Conservation (phyloP, 2,797 vertebrate genomes). For the Eutrigla gurnardus region DNA sequence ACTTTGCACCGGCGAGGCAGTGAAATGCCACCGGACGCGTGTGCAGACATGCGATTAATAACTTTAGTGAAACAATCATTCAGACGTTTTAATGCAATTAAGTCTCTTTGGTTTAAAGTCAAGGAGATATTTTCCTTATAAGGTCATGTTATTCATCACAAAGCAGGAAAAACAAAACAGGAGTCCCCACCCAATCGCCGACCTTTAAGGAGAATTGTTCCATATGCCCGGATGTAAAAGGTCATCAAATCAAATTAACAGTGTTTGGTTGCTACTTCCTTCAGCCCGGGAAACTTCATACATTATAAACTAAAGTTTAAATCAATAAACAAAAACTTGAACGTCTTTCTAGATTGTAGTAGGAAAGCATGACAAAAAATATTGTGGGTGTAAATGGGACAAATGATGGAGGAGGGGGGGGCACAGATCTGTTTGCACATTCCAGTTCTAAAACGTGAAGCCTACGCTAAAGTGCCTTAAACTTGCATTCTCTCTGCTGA, state of each 20-base stretch:
- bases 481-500: too few species aligned
- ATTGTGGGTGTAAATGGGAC: too few species aligned
- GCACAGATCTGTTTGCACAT: too few species aligned
- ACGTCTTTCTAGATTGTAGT: too few species aligned
- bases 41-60: background rate
- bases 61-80: background rate
- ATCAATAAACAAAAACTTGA: too few species aligned
- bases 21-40: background rate
- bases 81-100: background rate
- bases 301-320: too few species aligned
- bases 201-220: background rate
- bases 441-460: too few species aligned
- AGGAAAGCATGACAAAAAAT: too few species aligned
- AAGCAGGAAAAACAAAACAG: background rate
- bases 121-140: background rate
- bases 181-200: background rate
- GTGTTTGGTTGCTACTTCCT: too few species aligned
- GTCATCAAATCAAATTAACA: background rate
- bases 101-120: background rate
- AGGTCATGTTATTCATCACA: background rate
- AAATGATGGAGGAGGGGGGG: too few species aligned
- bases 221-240: background rate
- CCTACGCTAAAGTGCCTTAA: too few species aligned
- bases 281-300: too few species aligned
- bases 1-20: background rate